phyloP scores from a whole-genome alignment of 2,113 vertebrate genomes.

The Glareola pratincola region DNA sequence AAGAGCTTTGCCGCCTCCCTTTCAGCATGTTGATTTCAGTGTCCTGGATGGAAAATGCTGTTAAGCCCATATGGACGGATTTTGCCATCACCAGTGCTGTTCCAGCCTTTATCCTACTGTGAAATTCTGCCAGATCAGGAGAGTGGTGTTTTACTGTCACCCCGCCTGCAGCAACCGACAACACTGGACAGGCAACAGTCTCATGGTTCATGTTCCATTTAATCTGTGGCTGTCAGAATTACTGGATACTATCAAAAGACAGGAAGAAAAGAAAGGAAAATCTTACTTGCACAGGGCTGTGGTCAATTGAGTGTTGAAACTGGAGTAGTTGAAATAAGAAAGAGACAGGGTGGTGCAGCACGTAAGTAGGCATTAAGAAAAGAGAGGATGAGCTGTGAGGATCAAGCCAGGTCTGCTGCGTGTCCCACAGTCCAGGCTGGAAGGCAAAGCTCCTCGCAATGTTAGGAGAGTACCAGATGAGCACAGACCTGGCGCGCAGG shows the following conservation, averaged over 20 bases:
- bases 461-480: neutral
- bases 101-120: neutral
- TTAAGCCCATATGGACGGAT: neutral
- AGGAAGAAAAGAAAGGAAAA: conserved; percentile 16
- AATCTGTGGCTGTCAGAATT: neutral
- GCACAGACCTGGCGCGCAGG: neutral
- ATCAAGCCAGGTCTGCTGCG: neutral
- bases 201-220: neutral
- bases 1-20: neutral
- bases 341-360: neutral
- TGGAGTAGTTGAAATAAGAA: neutral
- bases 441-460: neutral
- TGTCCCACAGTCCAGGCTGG: neutral
- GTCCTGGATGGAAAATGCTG: neutral
- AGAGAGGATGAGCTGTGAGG: neutral
- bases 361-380: neutral
- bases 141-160: neutral
- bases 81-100: neutral
- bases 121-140: neutral
- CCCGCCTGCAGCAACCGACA: neutral
- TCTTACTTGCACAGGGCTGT: neutral
- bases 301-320: neutral
- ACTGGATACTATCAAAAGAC: neutral
- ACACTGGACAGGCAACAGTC: neutral
- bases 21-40: neutral